Conservation (phyloP, 2,113 vertebrate genomes). For the Heterocephalus glaber region DNA sequence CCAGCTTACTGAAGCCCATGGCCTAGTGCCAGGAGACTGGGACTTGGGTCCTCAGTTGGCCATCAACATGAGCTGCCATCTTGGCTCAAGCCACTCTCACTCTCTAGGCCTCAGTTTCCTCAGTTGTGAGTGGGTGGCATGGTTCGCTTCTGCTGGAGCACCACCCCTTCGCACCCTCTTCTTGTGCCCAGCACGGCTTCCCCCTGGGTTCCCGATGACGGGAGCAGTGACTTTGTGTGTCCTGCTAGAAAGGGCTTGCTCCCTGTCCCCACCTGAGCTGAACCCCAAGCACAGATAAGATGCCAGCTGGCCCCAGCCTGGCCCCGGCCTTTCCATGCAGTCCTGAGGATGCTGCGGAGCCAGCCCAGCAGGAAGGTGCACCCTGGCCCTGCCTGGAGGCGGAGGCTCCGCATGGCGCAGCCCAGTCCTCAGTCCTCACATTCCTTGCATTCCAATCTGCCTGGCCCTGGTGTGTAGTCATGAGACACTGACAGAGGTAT, state of each 20-base stretch:
- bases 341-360: neutral
- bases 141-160: neutral
- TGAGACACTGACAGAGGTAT: conserved; percentile 88
- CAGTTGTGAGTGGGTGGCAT: neutral
- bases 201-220: neutral
- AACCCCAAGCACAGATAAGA: neutral
- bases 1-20: neutral
- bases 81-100: accelerated
- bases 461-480: conserved; percentile 84
- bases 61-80: accelerated
- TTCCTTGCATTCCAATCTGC: conserved; percentile 86
- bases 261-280: neutral
- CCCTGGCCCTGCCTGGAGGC: neutral
- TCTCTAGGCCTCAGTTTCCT: neutral
- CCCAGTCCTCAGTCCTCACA: conserved; percentile 75
- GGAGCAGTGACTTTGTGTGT: neutral
- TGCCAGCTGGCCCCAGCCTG: neutral
- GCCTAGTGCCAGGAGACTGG: neutral
- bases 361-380: neutral
- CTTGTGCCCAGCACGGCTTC: neutral
- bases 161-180: neutral
- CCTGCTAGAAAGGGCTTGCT: neutral
- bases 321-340: neutral
- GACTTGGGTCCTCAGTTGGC: neutral
- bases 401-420: neutral